Conservation (phyloP, 2,113 vertebrate genomes). For the Rhinogobius similis region DNA sequence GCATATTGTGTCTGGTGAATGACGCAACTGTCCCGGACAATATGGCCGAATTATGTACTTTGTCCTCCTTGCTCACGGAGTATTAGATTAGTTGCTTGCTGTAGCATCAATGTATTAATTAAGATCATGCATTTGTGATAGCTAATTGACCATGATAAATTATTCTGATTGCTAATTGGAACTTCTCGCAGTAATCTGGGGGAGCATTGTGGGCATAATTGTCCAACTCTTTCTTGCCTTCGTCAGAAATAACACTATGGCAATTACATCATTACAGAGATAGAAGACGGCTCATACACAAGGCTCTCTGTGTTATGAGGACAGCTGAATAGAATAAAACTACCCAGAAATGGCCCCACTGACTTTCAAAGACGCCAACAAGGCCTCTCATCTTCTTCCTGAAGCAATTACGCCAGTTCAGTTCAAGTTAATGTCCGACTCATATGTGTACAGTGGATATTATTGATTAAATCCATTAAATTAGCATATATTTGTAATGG, state of each 20-base stretch:
- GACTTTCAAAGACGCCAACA: background rate
- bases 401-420: background rate
- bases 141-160: slow-evolving; percentile 26
- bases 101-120: slow-evolving; percentile 18
- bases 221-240: background rate
- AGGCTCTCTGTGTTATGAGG: slow-evolving; percentile 19
- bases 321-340: slow-evolving; percentile 8
- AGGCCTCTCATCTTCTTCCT: background rate
- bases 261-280: slow-evolving; percentile 27
- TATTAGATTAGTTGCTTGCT: slow-evolving; percentile 10
- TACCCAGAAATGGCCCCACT: background rate
- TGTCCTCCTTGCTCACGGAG: slow-evolving; percentile 3
- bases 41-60: background rate
- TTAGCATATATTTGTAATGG: background rate
- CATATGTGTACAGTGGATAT: background rate
- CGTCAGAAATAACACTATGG: background rate
- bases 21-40: background rate
- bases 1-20: background rate
- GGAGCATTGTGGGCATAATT: slow-evolving; percentile 34
- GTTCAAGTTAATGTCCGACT: background rate
- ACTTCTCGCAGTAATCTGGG: slow-evolving; percentile 41
- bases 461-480: background rate
- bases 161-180: slow-evolving; percentile 33
- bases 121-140: slow-evolving; percentile 23
- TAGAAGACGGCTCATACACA: slow-evolving; percentile 20